Percentiles rank a stretch among this genome's conserved stretches.
Evolutionary conservation across 2,797 vertebrate species (phyloP).

Genomic region (Coendou prehensilis): DNA sequence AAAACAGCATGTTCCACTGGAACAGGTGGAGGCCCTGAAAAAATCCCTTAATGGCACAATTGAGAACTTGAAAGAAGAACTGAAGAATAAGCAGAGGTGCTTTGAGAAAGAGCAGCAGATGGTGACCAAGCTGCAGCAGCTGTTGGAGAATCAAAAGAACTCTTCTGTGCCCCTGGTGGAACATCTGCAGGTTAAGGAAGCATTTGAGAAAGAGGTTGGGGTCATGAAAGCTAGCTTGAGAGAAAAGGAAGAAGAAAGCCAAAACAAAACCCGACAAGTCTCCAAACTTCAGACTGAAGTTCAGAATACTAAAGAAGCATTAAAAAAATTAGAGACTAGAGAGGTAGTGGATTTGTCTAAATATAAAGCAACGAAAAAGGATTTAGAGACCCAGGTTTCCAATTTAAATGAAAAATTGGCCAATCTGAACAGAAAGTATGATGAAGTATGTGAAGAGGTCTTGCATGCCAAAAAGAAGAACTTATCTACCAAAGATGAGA

Average conservation of each 20-base stretch:
- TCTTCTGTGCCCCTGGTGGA: constrained; percentile 88
- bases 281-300: constrained; percentile 92
- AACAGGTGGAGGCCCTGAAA: constrained; percentile 91
- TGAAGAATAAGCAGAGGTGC: constrained; percentile 87
- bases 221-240: constrained; percentile 86
- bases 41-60: constrained; percentile 88
- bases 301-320: constrained; percentile 89
- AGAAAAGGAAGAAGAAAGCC: constrained; percentile 92
- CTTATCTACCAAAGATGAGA: constrained; percentile 89
- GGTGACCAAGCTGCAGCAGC: constrained; percentile 88
- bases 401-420: constrained; percentile 89
- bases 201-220: constrained; percentile 89
- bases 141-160: constrained; percentile 88
- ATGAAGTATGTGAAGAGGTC: constrained; percentile 90
- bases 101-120: constrained; percentile 88
- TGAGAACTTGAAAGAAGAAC: constrained; percentile 90
- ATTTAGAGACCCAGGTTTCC: constrained; percentile 91
- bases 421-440: constrained; percentile 88
- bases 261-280: constrained; percentile 89
- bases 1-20: constrained; percentile 88
- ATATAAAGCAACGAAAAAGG: constrained; percentile 90
- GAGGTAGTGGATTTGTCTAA: constrained; percentile 90
- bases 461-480: constrained; percentile 89
- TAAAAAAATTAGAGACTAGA: constrained; percentile 90
- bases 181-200: constrained; percentile 87